phyloP scores from a whole-genome alignment of 2,113 vertebrate genomes.

The Donacobius atricapilla region DNA sequence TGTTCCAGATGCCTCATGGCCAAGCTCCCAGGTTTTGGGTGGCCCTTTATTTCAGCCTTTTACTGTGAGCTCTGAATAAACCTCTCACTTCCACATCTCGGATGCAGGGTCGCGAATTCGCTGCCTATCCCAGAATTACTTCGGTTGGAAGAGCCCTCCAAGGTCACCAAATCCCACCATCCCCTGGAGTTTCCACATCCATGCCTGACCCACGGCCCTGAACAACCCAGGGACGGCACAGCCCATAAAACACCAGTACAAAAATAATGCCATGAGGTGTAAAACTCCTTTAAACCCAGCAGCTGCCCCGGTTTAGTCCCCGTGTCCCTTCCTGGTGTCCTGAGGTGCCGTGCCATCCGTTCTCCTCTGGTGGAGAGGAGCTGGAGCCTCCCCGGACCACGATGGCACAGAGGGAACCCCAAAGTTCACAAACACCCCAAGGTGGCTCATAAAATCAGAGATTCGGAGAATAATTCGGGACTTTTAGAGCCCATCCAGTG shows the following conservation, averaged over 20 bases:
- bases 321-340: fast-evolving
- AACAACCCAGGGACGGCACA: not conserved
- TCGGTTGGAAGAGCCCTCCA: not conserved
- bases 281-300: fast-evolving
- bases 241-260: fast-evolving
- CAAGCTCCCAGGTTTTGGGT: not conserved
- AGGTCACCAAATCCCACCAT: not conserved
- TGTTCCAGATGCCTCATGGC: not conserved
- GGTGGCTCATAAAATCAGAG: fast-evolving
- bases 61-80: not conserved
- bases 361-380: not conserved
- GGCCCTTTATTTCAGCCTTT: not conserved
- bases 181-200: not conserved
- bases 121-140: fast-evolving
- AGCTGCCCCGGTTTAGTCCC: not conserved
- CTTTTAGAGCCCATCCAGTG: not conserved
- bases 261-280: fast-evolving
- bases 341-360: not conserved
- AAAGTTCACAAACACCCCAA: not conserved
- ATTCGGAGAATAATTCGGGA: not conserved
- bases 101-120: fast-evolving
- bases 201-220: not conserved
- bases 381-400: fast-evolving
- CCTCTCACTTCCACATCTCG: fast-evolving
- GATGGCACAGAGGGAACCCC: not conserved